Evolutionary conservation across 1,140 invertebrate genomes (phyloP).

Genomic region (Mycetomoellerius zeteki): DNA sequence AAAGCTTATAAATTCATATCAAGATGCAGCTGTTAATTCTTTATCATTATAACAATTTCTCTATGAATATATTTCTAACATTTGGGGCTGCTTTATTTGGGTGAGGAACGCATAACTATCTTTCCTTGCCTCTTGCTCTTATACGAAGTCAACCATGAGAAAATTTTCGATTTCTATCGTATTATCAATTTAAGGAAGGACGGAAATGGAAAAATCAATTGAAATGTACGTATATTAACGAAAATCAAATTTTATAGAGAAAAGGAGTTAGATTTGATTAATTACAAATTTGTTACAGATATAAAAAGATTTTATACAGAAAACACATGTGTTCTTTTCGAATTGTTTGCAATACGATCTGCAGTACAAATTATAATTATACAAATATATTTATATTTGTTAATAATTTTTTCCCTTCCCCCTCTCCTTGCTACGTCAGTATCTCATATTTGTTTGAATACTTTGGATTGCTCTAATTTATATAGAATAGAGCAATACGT

Average conservation of each 20-base stretch:
- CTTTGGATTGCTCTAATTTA: conserved; percentile 17
- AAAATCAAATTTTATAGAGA: conserved; percentile 68
- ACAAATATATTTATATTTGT: conserved; percentile 2
- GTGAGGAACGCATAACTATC: conserved; percentile 52
- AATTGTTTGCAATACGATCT: conserved; percentile 37
- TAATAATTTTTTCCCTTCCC: conserved; percentile 14
- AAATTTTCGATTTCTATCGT: conserved; percentile 65
- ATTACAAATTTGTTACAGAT: conserved; percentile 43
- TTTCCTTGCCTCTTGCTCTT: conserved; percentile 41
- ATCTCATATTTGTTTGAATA: conserved; percentile 36
- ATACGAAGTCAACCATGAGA: conserved; percentile 23
- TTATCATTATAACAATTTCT: conserved; percentile 62
- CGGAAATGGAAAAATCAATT: conserved; percentile 74
- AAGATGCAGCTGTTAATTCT: conserved; percentile 50
- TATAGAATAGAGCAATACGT: conserved; percentile 25
- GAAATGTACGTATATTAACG: conserved; percentile 69
- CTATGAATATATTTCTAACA: conserved; percentile 57
- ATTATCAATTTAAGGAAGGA: conserved; percentile 74
- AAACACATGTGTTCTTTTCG: conserved; percentile 25
- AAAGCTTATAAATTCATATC: conserved; percentile 44
- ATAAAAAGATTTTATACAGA: conserved; percentile 20
- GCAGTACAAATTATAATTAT: conserved; percentile 50
- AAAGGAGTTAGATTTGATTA: conserved; percentile 59
- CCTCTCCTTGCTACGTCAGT: not conserved
- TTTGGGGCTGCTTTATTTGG: conserved; percentile 55